phyloP scores from a whole-genome alignment of 2,888 invertebrate genomes.

The Argynnis bischoffii region DNA sequence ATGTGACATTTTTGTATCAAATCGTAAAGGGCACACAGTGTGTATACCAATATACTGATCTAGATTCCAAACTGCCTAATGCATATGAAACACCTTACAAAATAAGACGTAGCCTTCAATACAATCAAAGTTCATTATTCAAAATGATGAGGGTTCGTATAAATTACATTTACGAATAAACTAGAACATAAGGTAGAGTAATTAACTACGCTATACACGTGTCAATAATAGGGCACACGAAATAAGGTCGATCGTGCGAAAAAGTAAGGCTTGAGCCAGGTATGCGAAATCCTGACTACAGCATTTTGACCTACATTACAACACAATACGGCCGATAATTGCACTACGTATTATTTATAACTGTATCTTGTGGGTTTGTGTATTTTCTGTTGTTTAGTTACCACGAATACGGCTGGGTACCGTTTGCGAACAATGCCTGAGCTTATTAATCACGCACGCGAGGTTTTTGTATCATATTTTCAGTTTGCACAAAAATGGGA shows the following conservation, averaged over 20 bases:
- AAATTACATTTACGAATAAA: constrained; percentile 31
- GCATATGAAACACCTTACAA: constrained; percentile 15
- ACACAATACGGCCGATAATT: constrained; percentile 8
- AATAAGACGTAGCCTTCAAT: constrained; percentile 18
- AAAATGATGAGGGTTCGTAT: constrained; percentile 28
- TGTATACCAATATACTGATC: neutral
- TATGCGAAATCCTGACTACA: neutral
- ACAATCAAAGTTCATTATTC: constrained; percentile 29
- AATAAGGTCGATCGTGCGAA: constrained; percentile 29
- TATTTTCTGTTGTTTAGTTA: constrained; percentile 47
- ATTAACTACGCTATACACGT: constrained; percentile 38
- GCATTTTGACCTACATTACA: neutral
- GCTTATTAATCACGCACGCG: constrained; percentile 59
- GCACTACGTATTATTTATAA: neutral
- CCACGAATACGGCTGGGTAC: constrained; percentile 45
- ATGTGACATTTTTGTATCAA: no score
- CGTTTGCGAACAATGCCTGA: constrained; percentile 60
- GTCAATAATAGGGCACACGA: constrained; percentile 32
- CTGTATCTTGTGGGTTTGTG: constrained; percentile 10
- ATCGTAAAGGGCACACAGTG: no score
- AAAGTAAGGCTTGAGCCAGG: constrained; percentile 5
- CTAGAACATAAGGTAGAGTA: constrained; percentile 36
- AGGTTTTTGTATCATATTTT: constrained; percentile 59
- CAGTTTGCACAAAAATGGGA: constrained; percentile 31
- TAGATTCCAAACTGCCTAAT: neutral